A percentile compares a stretch with the other conserved stretches of the same genome.
These are phyloP conservation scores for Macrobrachium rosenbergii DNA, from an alignment of 1,140 invertebrate species.

Conservation along the genomic window DNA sequence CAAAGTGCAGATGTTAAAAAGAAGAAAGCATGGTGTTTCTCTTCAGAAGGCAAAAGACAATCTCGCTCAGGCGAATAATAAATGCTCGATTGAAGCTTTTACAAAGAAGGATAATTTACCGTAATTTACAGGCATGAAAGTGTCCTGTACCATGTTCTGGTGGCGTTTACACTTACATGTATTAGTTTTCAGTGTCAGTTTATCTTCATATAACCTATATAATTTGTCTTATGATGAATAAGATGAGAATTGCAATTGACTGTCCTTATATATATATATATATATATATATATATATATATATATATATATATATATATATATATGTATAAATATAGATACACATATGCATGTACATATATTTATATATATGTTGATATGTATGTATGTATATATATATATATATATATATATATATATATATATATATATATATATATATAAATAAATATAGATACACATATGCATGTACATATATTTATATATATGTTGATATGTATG, in stretches of 20 bases:
- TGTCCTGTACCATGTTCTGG: too few species aligned
- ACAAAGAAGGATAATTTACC: too few species aligned
- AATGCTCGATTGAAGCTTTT: not conserved
- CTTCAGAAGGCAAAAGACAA: not conserved
- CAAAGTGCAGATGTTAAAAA: not conserved
- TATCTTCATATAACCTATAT: too few species aligned
- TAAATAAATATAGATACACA: not conserved
- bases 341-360: slow-evolving; percentile 12
- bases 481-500: not conserved
- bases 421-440: not conserved
- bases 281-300: slow-evolving; percentile 14
- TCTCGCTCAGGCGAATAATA: not conserved
- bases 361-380: slow-evolving; percentile 31
- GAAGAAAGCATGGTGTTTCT: not conserved
- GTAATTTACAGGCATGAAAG: too few species aligned
- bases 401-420: not conserved
- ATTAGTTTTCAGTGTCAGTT: too few species aligned
- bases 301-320: slow-evolving; percentile 9
- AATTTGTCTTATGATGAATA: not conserved
- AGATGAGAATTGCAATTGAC: not conserved
- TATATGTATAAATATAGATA: slow-evolving; percentile 13
- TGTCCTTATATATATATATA: not conserved
- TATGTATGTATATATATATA: slow-evolving; percentile 21
- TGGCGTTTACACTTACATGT: too few species aligned
- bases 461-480: not conserved